These are phyloP conservation scores for Carterocephalus palaemon DNA, from an alignment of 2,888 invertebrate genomes.

Conservation along the genomic window DNA sequence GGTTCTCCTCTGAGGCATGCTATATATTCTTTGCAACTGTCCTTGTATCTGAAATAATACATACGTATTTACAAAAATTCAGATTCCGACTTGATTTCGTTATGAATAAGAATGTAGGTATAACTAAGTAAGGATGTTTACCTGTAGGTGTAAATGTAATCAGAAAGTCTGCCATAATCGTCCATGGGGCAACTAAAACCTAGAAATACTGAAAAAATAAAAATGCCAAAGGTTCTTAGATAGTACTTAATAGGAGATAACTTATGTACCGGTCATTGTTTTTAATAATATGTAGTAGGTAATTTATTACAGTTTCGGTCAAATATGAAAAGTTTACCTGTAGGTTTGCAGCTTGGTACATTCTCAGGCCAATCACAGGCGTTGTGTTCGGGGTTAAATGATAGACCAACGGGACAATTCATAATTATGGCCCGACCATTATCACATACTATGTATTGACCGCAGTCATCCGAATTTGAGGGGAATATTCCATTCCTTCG, in stretches of 20 bases:
- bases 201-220: slow-evolving; percentile 32
- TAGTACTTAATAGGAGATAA: too few relatives aligned
- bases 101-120: too few relatives aligned
- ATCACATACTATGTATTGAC: slow-evolving; percentile 52
- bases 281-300: too few relatives aligned
- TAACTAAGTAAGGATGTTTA: too few relatives aligned
- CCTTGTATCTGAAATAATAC: slow-evolving; percentile 44
- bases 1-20: slow-evolving; percentile 55
- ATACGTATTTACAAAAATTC: too few relatives aligned
- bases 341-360: slow-evolving; percentile 52
- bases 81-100: too few relatives aligned
- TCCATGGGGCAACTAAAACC: slow-evolving; percentile 48
- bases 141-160: slow-evolving; percentile 46
- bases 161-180: slow-evolving; percentile 35
- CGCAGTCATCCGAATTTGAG: slow-evolving; percentile 46
- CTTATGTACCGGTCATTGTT: too few relatives aligned
- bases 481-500: slow-evolving; percentile 47
- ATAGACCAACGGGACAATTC: slow-evolving; percentile 55
- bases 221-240: too few relatives aligned
- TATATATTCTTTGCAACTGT: slow-evolving; percentile 50
- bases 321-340: too few relatives aligned
- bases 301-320: too few relatives aligned
- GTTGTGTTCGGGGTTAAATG: slow-evolving; percentile 43
- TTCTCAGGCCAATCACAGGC: slow-evolving; percentile 59
- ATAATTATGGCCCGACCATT: slow-evolving; percentile 48